Evolutionary conservation across 2,113 vertebrate species (phyloP).

Genomic region (Elephantulus edwardii): DNA sequence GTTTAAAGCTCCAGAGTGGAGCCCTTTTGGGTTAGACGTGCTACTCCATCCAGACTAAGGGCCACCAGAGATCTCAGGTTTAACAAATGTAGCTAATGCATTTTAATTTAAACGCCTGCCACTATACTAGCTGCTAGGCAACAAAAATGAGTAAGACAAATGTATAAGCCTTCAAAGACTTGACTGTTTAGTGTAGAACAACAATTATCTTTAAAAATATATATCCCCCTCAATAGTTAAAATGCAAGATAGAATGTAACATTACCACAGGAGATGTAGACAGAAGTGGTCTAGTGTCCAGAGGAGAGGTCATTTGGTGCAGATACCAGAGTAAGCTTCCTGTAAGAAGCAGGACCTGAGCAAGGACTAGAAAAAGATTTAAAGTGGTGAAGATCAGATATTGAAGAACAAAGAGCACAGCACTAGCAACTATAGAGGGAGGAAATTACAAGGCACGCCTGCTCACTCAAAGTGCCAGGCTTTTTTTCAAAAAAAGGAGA

Average conservation of each 20-base stretch:
- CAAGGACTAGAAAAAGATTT: background rate
- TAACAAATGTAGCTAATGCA: too few species aligned
- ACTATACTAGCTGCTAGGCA: background rate
- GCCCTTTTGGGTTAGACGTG: too few species aligned
- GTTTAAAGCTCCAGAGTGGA: too few species aligned
- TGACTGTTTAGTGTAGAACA: background rate
- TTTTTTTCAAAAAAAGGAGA: background rate
- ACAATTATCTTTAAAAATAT: too few species aligned
- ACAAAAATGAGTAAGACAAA: background rate
- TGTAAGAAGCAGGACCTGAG: slow-evolving; percentile 8
- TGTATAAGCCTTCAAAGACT: background rate
- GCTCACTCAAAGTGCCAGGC: background rate
- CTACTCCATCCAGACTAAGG: too few species aligned
- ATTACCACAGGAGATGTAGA: background rate
- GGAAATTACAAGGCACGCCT: background rate
- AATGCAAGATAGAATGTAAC: background rate
- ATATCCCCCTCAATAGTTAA: background rate
- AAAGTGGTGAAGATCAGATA: background rate
- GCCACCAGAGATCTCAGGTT: too few species aligned
- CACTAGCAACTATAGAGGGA: background rate
- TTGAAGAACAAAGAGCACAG: background rate
- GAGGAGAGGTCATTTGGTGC: background rate
- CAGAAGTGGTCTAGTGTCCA: background rate
- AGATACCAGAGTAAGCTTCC: background rate
- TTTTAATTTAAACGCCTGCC: background rate